Evolutionary conservation across 2,888 invertebrate species (phyloP).

Genomic region (Orchesella flavescens): DNA sequence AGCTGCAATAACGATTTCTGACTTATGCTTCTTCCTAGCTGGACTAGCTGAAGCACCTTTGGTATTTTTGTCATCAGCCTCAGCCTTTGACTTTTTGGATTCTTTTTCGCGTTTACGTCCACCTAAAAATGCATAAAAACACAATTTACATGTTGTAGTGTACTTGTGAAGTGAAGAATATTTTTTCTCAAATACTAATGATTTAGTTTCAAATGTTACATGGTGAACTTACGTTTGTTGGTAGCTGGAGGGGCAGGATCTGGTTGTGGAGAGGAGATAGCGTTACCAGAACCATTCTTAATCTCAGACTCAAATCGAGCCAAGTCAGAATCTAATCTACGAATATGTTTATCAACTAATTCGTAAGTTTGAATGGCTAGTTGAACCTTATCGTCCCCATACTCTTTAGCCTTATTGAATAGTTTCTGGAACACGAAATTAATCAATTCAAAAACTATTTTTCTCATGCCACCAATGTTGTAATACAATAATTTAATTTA

Average conservation of each 20-base stretch:
- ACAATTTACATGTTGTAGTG: background rate
- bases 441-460: background rate
- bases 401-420: slow-evolving; percentile 95
- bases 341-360: slow-evolving; percentile 93
- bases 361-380: slow-evolving; percentile 98
- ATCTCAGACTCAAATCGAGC: slow-evolving; percentile 97
- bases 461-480: no score
- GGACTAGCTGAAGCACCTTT: slow-evolving; percentile 70
- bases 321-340: slow-evolving; percentile 95
- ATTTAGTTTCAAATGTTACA: no score
- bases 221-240: slow-evolving; percentile 68
- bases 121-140: slow-evolving; percentile 39
- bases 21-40: slow-evolving; percentile 71
- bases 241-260: slow-evolving; percentile 64
- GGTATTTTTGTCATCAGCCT: slow-evolving; percentile 63
- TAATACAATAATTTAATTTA: no score
- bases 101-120: slow-evolving; percentile 71
- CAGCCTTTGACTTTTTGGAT: slow-evolving; percentile 71
- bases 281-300: slow-evolving; percentile 81
- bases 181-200: no score
- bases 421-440: slow-evolving; percentile 78
- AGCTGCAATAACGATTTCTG: slow-evolving; percentile 72
- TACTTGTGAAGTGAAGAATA: no score
- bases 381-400: slow-evolving; percentile 97
- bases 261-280: slow-evolving; percentile 73